A percentile compares a stretch with the other conserved stretches of the same genome.
phyloP scores from a whole-genome alignment of 1,140 invertebrate species.

The Eumeta japonica region DNA sequence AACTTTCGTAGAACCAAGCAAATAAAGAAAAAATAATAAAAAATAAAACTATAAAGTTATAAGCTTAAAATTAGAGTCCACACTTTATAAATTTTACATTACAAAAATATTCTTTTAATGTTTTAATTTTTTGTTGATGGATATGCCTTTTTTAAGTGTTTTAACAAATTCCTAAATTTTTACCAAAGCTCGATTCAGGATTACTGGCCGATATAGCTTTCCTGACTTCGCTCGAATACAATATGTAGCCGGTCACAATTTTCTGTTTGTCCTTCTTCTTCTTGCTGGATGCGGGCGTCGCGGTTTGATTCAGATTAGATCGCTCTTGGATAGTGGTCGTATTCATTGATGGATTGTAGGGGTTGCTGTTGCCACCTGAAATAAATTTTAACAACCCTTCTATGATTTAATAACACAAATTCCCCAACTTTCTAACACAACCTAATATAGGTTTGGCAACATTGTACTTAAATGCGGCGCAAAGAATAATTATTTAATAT shows the following conservation, averaged over 20 bases:
- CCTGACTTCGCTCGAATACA: conserved; percentile 96
- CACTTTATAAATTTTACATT: no score
- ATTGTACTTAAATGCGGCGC: no score
- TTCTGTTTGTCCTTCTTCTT: conserved; percentile 68
- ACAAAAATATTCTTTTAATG: no score
- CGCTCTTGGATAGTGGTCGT: conserved; percentile 28
- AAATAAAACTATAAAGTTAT: no score
- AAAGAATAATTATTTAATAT: neutral
- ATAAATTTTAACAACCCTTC: neutral
- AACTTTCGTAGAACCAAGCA: no score
- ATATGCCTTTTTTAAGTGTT: no score
- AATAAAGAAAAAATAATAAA: no score
- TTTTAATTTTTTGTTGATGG: no score
- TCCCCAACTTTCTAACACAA: no score
- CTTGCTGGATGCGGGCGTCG: conserved; percentile 45
- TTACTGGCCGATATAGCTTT: conserved; percentile 83
- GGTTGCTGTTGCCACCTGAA: conserved; percentile 46
- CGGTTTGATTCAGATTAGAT: conserved; percentile 21
- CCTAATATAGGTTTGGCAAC: no score
- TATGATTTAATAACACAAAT: neutral
- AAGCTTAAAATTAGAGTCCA: no score
- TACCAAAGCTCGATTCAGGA: conserved; percentile 91
- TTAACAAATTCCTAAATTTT: no score
- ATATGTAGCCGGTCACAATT: conserved; percentile 95
- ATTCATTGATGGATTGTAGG: conserved; percentile 41